A percentile compares a stretch with the other conserved stretches of the same genome.
phyloP scores from a whole-genome alignment of 1,140 invertebrate species.

The Drosophila simulans region DNA sequence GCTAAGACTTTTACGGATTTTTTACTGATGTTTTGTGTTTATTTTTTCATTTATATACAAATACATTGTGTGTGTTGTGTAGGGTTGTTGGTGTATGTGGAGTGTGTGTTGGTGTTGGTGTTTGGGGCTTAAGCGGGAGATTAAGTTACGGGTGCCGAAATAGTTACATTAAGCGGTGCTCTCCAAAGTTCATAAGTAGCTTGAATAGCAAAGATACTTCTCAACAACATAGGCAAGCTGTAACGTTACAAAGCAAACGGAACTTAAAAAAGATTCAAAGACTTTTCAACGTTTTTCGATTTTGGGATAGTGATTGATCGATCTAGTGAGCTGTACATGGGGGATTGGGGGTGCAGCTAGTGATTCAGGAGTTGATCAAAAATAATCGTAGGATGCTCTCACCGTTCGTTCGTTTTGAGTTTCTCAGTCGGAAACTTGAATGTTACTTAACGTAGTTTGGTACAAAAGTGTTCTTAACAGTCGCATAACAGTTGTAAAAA shows the following conservation, averaged over 20 bases:
- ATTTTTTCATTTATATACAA: slow-evolving; percentile 56
- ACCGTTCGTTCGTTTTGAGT: slow-evolving; percentile 60
- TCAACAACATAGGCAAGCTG: slow-evolving; percentile 41
- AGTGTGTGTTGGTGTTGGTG: slow-evolving; percentile 30
- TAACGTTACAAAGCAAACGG: slow-evolving; percentile 54
- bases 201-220: slow-evolving; percentile 37
- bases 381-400: slow-evolving; percentile 56
- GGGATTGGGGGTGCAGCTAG: slow-evolving; percentile 14
- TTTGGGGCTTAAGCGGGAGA: slow-evolving; percentile 55
- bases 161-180: slow-evolving; percentile 55
- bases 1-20: slow-evolving; percentile 75
- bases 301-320: slow-evolving; percentile 3
- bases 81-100: slow-evolving; percentile 3
- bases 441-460: slow-evolving; percentile 46
- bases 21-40: slow-evolving; percentile 67
- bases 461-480: slow-evolving; percentile 61
- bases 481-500: slow-evolving; percentile 69
- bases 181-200: slow-evolving; percentile 26
- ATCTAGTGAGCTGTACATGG: slow-evolving; percentile 35
- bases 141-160: slow-evolving; percentile 48
- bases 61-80: slow-evolving; percentile 26
- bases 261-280: slow-evolving; percentile 14
- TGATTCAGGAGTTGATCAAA: slow-evolving; percentile 19
- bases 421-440: slow-evolving; percentile 61
- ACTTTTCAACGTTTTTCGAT: slow-evolving; percentile 3